A percentile compares a stretch with the other conserved stretches of the same genome.
Conservation (phyloP, 2,888 invertebrate genomes). For the Rhogogaster chlorosoma region DNA sequence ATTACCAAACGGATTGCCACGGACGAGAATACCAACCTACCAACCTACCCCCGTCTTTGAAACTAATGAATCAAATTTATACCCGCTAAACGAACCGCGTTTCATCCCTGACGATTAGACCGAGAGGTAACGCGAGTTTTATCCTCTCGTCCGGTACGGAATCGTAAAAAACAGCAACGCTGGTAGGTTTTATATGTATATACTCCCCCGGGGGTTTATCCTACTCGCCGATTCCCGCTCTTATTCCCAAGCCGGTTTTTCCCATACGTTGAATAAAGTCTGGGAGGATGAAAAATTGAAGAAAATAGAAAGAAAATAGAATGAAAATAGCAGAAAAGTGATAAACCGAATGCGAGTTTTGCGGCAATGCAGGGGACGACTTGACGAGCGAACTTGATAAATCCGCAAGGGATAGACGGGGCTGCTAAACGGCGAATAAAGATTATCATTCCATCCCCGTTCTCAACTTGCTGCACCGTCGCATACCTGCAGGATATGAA, state of each 20-base stretch:
- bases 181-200: too few species aligned
- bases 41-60: conserved; percentile 4
- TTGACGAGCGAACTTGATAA: neutral
- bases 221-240: neutral
- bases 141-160: neutral
- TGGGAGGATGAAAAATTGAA: neutral
- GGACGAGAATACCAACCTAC: neutral
- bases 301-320: too few species aligned
- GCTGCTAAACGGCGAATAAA: neutral
- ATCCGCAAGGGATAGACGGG: neutral
- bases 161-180: conserved; percentile 17
- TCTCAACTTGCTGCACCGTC: neutral
- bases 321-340: neutral
- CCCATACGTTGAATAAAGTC: neutral
- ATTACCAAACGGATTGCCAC: conserved; percentile 26
- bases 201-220: neutral
- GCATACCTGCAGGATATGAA: neutral
- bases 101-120: conserved; percentile 25
- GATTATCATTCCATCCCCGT: neutral
- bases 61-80: conserved; percentile 45
- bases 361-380: too few species aligned
- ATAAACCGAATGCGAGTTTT: neutral
- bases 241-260: neutral
- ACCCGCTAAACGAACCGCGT: conserved; percentile 14
- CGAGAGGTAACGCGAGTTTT: conserved; percentile 6